phyloP scores from a whole-genome alignment of 2,888 invertebrate genomes.

The Chaitophorus viminalis region DNA sequence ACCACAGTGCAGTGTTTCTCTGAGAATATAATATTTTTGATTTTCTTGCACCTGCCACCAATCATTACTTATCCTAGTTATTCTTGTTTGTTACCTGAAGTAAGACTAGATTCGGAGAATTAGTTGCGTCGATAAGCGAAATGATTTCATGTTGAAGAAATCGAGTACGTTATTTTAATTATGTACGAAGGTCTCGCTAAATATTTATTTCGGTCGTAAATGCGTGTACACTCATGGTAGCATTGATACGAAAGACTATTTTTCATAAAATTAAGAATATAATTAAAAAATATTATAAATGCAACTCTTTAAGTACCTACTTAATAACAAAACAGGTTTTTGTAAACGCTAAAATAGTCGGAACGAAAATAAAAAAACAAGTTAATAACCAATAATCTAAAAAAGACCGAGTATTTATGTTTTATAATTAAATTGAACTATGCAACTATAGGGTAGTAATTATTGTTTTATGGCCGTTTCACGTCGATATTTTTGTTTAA shows the following conservation, averaged over 20 bases:
- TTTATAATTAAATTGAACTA: slow-evolving; percentile 42
- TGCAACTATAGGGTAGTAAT: slow-evolving; percentile 40
- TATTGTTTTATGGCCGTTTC: slow-evolving; percentile 49
- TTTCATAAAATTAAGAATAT: slow-evolving; percentile 48
- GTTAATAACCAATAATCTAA: slow-evolving; percentile 50
- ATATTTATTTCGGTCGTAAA: slow-evolving; percentile 12
- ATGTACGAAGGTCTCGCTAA: neutral
- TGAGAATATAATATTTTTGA: neutral
- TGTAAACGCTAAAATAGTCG: slow-evolving; percentile 33
- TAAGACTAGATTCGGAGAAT: neutral
- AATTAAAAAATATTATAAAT: slow-evolving; percentile 50
- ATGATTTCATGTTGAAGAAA: neutral
- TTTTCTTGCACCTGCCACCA: neutral
- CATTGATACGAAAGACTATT: slow-evolving; percentile 24
- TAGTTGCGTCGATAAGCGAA: neutral
- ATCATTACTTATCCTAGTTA: neutral
- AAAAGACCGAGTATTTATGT: slow-evolving; percentile 31
- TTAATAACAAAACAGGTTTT: slow-evolving; percentile 47
- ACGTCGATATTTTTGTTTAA: slow-evolving; percentile 29
- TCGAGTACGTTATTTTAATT: neutral
- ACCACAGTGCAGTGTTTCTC: too few species aligned
- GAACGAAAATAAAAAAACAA: slow-evolving; percentile 43
- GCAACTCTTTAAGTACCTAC: slow-evolving; percentile 46
- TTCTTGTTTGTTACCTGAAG: neutral
- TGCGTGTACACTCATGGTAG: neutral